Evolutionary conservation across 2,888 invertebrate species (phyloP).

Genomic region (Ellobium chinense): DNA sequence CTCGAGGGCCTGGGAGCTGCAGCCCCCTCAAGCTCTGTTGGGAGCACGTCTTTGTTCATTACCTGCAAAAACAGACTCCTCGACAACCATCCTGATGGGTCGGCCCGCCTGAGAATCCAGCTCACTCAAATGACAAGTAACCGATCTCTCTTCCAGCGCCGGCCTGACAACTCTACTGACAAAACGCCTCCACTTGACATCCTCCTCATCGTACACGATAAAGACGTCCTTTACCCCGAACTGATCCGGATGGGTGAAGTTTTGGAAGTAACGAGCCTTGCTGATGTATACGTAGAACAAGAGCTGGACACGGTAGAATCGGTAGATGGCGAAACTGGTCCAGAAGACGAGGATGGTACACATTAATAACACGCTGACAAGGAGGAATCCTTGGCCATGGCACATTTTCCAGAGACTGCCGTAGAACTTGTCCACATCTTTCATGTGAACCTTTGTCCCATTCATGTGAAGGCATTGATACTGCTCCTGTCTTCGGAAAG

Average conservation of each 20-base stretch:
- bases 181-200: not conserved
- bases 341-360: not conserved
- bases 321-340: not conserved
- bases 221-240: slow-evolving; percentile 1
- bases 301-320: not conserved
- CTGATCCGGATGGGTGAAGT: not conserved
- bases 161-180: not conserved
- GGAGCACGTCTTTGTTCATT: too few relatives aligned
- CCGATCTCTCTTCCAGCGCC: not conserved
- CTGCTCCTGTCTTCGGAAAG: not conserved
- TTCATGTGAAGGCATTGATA: not conserved
- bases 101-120: not conserved
- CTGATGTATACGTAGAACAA: slow-evolving; percentile 1
- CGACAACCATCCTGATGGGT: not conserved
- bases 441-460: not conserved
- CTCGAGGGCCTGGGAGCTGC: too few relatives aligned
- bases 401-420: not conserved
- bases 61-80: slow-evolving; percentile 2
- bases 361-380: not conserved
- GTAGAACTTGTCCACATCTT: not conserved
- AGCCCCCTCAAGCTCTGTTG: too few relatives aligned
- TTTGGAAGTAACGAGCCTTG: not conserved
- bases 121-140: not conserved
- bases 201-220: slow-evolving; percentile 4
- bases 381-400: not conserved